Evolutionary conservation across 2,888 invertebrate species (phyloP), one percentile per base, ranked within the genome.

Genomic region (Brenthis hecate): DNA sequence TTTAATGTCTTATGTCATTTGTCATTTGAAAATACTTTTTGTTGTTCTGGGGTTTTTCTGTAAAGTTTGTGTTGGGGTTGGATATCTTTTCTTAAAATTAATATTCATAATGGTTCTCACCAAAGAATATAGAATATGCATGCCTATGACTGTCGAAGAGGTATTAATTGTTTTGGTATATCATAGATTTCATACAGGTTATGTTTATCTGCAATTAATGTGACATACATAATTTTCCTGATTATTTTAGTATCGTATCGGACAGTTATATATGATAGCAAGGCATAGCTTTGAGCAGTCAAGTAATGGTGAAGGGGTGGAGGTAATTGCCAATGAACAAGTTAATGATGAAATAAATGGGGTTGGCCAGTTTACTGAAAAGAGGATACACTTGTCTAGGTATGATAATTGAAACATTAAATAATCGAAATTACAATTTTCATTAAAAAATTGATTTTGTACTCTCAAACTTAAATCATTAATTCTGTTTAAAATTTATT

Each of bases 211-310:
- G 13, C 6, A 13, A 36, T 11, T 58, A 28, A 51, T 61, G 13
- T 36, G 8, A 62, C 16, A 28, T 61, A 11, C 16, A 28, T 61
- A 11, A 43, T 71, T 68, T 71, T 61, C 68, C 19, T 70, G 76
- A 75, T 53, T 60, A 69, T 93, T 94, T 58, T 84, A 98, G 98
- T 98, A 98, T 86, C 96, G 95, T 75, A 95, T 98, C 77, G 98
- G 98, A 0, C 98, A 98, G 85, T 93, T 98, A 70, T 98, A 98
- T 86, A 98, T 98, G 98, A 98, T 98, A 80, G 98, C 98, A 2
- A 95, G 98, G 63, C 98, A 98, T 84, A 98, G 98, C 84, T 95
- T 96, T 79, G 98, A 98, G 81, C 98, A 98, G 82, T 97, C 98
- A 0, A 96, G 96, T 74, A 95, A 96, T 72, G 97, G 98, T 0